A percentile compares a stretch with the other conserved stretches of the same genome.
Conservation (phyloP, 2,888 invertebrate species). For the Meliscaeva auricollis region DNA sequence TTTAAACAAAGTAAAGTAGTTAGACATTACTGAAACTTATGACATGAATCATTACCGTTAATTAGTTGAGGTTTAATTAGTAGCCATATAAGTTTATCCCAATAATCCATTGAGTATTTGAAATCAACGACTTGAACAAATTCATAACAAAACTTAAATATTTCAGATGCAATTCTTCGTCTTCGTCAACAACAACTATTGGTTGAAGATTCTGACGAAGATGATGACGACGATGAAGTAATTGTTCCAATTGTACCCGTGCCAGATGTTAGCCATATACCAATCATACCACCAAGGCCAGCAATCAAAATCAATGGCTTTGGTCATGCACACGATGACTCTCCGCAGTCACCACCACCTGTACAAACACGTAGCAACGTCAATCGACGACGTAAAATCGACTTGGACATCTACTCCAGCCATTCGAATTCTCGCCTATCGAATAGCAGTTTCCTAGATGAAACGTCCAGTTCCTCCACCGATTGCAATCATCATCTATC, state of each 20-base stretch:
- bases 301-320: slow-evolving; percentile 65
- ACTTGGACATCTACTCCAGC: slow-evolving; percentile 79
- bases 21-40: no score
- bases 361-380: slow-evolving; percentile 67
- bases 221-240: slow-evolving; percentile 81
- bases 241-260: slow-evolving; percentile 36
- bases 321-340: slow-evolving; percentile 63
- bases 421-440: slow-evolving; percentile 80
- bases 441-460: slow-evolving; percentile 79
- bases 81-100: no score
- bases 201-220: slow-evolving; percentile 87
- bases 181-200: slow-evolving; percentile 85
- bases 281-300: slow-evolving; percentile 58
- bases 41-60: no score
- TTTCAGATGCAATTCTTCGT: slow-evolving; percentile 82
- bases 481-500: slow-evolving; percentile 69
- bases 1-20: no score
- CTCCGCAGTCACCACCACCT: slow-evolving; percentile 66
- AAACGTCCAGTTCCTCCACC: slow-evolving; percentile 75
- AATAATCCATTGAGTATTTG: no score
- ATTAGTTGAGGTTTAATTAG: no score
- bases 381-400: slow-evolving; percentile 74
- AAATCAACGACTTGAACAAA: no score
- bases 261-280: slow-evolving; percentile 37
- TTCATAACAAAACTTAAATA: background rate